A percentile compares a stretch with the other conserved stretches of the same genome.
These are phyloP conservation scores for Leucosticte australis DNA, from an alignment of 2,113 vertebrate genomes.

Conservation along the genomic window DNA sequence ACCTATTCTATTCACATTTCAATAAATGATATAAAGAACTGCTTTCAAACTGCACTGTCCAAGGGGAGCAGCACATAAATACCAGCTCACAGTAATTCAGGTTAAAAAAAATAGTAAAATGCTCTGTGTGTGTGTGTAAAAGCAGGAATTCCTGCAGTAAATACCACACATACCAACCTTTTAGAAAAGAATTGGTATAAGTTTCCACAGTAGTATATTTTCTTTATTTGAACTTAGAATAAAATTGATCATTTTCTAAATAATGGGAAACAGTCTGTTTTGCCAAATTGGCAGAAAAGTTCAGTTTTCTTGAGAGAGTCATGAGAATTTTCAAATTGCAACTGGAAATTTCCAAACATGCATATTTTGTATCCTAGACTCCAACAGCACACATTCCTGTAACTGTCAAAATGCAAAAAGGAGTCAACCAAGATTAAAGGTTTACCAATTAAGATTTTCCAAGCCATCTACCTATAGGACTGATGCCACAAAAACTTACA, in stretches of 20 bases:
- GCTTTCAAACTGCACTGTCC: background rate
- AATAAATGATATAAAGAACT: background rate
- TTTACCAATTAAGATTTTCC: background rate
- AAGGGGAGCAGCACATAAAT: background rate
- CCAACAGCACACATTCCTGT: background rate
- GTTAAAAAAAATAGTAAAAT: background rate
- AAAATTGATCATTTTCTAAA: background rate
- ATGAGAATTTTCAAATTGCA: background rate
- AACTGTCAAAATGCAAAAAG: background rate
- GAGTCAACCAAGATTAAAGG: background rate
- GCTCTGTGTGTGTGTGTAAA: background rate
- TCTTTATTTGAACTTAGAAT: background rate
- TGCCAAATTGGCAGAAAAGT: background rate
- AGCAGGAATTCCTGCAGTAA: slow-evolving; percentile 6
- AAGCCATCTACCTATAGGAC: background rate
- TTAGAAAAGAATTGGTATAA: background rate
- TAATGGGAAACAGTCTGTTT: background rate
- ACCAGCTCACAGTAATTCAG: background rate
- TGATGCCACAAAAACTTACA: background rate
- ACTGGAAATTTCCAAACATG: background rate
- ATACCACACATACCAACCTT: background rate
- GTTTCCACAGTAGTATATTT: background rate
- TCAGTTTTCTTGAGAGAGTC: background rate
- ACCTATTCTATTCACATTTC: background rate
- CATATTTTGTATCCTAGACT: background rate